Evolutionary conservation across 2,888 invertebrate genomes (phyloP), one percentile per base, ranked within the genome.

Genomic region (Mesorhabditis belari): DNA sequence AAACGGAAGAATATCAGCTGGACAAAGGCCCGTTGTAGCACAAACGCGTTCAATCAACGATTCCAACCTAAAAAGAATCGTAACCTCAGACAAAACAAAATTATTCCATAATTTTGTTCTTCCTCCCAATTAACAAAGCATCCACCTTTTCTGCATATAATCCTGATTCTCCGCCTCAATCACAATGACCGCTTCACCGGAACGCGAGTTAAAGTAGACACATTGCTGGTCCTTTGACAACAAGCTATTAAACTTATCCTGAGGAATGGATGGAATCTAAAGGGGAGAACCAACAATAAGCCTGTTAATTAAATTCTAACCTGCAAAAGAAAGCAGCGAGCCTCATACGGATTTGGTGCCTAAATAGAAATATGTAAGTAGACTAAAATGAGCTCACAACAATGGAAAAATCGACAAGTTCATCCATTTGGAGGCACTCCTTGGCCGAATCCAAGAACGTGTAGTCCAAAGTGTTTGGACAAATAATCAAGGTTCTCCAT

Each of bases 401-500:
- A n/a, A n/a, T n/a, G n/a, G n/a, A n/a, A n/a, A n/a, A 35, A n/a
- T 35, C 44, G 12, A 35, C 12, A 9, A 35, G n/a, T n/a, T 35
- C 51, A 17, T 53, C 54, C 49, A 60, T 26, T 19, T 25, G 35
- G 21, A 60, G 44, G 21, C 51, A 6, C 23, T 55, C 54, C 9
- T 21, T 27, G 17, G 60, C 55, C 9, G 49, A 21, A 12, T 50
- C 56, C 21, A 27, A 17, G 23, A 60, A 57, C 3, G 28, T 25
- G 23, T 2, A 4, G 25, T 52, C 52, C 4, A 53, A 12, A 5
- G 26, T 26, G 9, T 56, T 44, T 3, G 61, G 57, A 24, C 57
- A 49, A 27, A 61, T 52, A n/a, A 61, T 50, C 35, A 44, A 51
- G 5, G 53, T 4, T 5, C 57, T 3, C 35, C 53, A 29, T 12